Base-by-base conservation (phyloP, 2,888 invertebrate species). In the Oxytorus armatus region DNA sequence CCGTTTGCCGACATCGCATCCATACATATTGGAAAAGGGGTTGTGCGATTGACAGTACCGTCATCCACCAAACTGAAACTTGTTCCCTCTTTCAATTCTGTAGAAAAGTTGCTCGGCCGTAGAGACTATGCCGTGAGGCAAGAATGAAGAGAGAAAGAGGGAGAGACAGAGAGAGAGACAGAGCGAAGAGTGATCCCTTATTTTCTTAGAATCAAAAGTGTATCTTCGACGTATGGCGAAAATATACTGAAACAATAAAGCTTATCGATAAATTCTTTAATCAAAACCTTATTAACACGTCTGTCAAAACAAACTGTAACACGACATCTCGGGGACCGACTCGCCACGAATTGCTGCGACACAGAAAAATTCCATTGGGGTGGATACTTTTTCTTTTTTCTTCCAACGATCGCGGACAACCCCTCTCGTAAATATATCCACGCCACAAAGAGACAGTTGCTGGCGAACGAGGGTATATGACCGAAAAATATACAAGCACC, bases 1-100 rank as follows among this genome's bases (percentile, higher is more conserved):
- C 84, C 88, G 87, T 89, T 89, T 88, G 87, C 87, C 85, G 84
- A 87, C 86, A 86, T 84, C 73, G 83, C 86, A 85, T 86, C 84
- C 84, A 84, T 85, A 86, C 86, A 84, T 84, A 82, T 79, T 77
- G 70, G 73, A 79, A 66, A 83, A 74, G 78, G 73, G 75, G 59
- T 68, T 79, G 69, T 77, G 59, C 77, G 80, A 81, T 77, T 81
- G 77, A 81, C 80, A 77, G 77, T 57, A 33, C 73, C 49, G 77
- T 73, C 77, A 77, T 73, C 63, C 80, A 53, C 25, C 69, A 57
- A n/a, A 69, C 69, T 66, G 63, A 69, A 80, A 29, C 72, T 49
- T 68, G 10, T 57, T 18, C 44, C 42, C 42, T 10, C 21, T 36
- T 59, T 42, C 55, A 55, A 39, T 47, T 33, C 33, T 47, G 29